Conservation (phyloP, 2,797 vertebrate genomes). For the Girardinus metallicus region DNA sequence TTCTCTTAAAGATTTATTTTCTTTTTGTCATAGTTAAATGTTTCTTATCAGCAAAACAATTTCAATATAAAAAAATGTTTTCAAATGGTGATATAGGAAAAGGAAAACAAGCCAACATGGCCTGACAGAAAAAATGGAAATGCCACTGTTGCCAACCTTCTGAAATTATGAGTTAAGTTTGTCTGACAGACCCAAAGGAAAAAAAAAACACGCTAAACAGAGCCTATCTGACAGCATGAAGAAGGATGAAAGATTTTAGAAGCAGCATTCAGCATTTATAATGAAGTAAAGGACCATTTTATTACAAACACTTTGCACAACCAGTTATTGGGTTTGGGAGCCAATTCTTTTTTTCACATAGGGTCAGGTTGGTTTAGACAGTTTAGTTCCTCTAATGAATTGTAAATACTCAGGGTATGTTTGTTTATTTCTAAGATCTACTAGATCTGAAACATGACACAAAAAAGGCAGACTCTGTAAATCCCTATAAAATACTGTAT, state of each 20-base stretch:
- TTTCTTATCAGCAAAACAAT: not conserved
- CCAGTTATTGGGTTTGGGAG: not conserved
- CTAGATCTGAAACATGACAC: not conserved
- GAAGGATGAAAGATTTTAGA: not conserved
- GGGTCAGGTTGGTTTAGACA: not conserved
- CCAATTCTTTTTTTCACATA: not conserved
- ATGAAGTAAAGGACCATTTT: too few species aligned
- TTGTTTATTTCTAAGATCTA: not conserved
- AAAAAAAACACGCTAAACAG: not conserved
- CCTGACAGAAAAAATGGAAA: not conserved
- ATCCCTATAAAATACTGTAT: not conserved
- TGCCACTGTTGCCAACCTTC: not conserved
- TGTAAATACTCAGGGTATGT: not conserved
- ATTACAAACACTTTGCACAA: too few species aligned
- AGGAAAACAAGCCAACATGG: not conserved
- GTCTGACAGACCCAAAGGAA: not conserved
- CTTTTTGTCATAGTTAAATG: not conserved
- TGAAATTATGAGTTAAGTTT: not conserved
- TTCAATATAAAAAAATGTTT: not conserved
- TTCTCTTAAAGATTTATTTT: not conserved
- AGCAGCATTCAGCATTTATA: not conserved
- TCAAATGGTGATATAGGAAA: not conserved
- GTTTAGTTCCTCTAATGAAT: not conserved
- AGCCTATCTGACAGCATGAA: not conserved
- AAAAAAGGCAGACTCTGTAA: not conserved